phyloP scores from a whole-genome alignment of 1,140 invertebrate species.

The Physella acuta region DNA sequence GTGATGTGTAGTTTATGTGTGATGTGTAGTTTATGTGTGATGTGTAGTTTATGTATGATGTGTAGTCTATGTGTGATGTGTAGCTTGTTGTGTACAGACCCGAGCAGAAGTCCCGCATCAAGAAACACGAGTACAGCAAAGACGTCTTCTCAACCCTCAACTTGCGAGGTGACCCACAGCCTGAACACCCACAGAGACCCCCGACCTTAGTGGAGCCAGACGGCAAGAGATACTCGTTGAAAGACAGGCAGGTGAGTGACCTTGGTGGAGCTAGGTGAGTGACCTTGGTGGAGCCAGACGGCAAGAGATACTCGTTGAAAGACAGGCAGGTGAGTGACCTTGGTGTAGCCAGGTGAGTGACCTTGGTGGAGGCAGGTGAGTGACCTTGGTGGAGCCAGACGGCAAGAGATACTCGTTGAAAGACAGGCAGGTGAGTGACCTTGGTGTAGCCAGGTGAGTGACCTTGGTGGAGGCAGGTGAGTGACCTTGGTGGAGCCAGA shows the following conservation, averaged over 20 bases:
- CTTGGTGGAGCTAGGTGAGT: background rate
- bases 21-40: background rate
- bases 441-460: no score
- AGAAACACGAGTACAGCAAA: background rate
- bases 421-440: background rate
- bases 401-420: background rate
- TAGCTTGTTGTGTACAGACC: background rate
- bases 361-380: background rate
- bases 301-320: background rate
- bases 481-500: no score
- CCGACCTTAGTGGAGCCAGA: slow-evolving; percentile 35
- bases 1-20: background rate
- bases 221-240: slow-evolving; percentile 39
- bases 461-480: no score
- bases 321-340: background rate
- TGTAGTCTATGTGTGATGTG: background rate
- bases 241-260: slow-evolving; percentile 3
- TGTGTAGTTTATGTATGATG: background rate
- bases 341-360: no score
- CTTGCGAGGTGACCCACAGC: slow-evolving; percentile 28
- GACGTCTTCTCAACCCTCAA: slow-evolving; percentile 25
- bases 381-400: background rate
- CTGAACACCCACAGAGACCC: slow-evolving; percentile 28
- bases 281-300: background rate
- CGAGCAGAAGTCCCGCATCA: background rate